Evolutionary conservation across 1,140 invertebrate genomes (phyloP), one percentile per base, ranked within the genome.

Genomic region (Coptotermes formosanus): DNA sequence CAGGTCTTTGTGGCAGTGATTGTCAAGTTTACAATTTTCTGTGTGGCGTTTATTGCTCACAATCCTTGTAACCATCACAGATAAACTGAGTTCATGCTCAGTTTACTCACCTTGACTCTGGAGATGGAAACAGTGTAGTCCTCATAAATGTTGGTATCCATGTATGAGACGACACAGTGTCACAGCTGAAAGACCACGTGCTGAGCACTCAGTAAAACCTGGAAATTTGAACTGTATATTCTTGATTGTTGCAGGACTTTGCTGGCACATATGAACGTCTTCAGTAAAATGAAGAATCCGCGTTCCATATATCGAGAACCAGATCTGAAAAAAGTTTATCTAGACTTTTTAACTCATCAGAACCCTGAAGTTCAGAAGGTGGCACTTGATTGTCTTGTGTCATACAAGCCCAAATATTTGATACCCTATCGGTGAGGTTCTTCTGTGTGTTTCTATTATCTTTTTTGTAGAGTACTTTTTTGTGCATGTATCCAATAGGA

Each of bases 371-470:
- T 99, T 64, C 98, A 99, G 90, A 97, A 96, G 90, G 92, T 94
- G 85, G 96, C 97, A 0, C 91, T 99, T 82, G 95, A 96, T 89
- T 98, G 97, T 90, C 89, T 99, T 9, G 92, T 97, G 86, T 94
- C 95, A 9, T 98, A 98, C 89, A 97, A 96, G 89, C 93, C 95
- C 82, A 95, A 96, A 88, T 94, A 93, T 88, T 87, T 98, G 14
- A 90, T 91, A 0, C 94, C 96, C 6, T 98, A 98, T 89, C 96
- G 90, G 90, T 92, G 88, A 90, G 89, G 89, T 45, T 59, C 32
- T 52, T 52, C 19, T 84, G 55, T 55, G 14, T 16, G 19, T 55
- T 84, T 32, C 21, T 84, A 48, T 83, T 83, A 12, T 45, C n/a
- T 1, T 19, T 83, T 83, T 9, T 2, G 43, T 83, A 84, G 59